Evolutionary conservation across 2,797 vertebrate species (phyloP).

Genomic region (Artibeus jamaicensis): DNA sequence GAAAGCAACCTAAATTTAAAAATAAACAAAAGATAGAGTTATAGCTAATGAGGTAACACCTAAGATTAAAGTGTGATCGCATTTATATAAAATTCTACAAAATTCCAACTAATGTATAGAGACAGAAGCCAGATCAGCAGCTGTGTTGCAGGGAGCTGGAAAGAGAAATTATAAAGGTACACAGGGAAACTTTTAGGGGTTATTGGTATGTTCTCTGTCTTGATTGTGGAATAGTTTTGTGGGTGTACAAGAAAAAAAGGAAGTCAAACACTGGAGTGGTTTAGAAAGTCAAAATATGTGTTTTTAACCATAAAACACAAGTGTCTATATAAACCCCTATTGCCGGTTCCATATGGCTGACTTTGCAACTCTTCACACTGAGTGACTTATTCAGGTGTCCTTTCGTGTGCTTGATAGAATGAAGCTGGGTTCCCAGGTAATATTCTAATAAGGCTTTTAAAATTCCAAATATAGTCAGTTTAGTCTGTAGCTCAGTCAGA

Average conservation of each 20-base stretch:
- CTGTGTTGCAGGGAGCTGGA: neutral
- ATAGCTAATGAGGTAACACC: neutral
- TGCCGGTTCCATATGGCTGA: constrained; percentile 74
- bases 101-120: neutral
- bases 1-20: neutral
- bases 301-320: constrained; percentile 77
- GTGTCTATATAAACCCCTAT: constrained; percentile 73
- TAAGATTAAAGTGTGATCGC: neutral
- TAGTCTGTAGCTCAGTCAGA: constrained; percentile 78
- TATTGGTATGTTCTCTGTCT: neutral
- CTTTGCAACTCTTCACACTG: constrained; percentile 72
- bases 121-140: neutral
- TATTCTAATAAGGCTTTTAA: constrained; percentile 68
- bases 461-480: constrained; percentile 77
- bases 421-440: constrained; percentile 75
- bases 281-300: constrained; percentile 77
- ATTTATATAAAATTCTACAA: neutral
- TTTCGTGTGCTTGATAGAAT: constrained; percentile 77
- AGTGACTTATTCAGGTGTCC: constrained; percentile 60
- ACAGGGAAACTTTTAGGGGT: neutral
- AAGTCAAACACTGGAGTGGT: constrained; percentile 71
- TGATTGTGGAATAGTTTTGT: neutral
- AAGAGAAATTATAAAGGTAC: neutral
- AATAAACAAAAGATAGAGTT: neutral
- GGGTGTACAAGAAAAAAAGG: neutral